Evolutionary conservation across 2,113 vertebrate genomes (phyloP).

Genomic region (Zosterops borbonicus): DNA sequence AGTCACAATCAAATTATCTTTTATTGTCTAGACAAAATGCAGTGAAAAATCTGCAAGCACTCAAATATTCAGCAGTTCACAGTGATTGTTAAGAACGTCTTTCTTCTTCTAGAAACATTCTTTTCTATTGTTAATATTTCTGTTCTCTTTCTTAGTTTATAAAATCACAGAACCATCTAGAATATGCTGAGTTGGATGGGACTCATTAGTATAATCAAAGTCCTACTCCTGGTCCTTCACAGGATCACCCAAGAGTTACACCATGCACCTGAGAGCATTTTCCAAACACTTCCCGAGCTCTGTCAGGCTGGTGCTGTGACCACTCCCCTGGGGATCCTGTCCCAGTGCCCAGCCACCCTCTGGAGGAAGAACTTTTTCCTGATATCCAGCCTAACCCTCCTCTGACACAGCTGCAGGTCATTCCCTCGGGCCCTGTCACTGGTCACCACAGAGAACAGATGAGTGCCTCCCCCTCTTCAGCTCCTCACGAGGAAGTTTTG

Average conservation of each 20-base stretch:
- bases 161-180: not conserved
- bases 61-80: not conserved
- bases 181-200: not conserved
- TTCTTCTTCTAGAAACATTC: not conserved
- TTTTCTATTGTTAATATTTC: not conserved
- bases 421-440: not conserved
- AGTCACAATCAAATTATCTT: not conserved
- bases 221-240: not conserved
- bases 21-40: not conserved
- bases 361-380: not conserved
- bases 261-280: accelerated
- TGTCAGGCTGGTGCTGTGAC: not conserved
- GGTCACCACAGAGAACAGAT: not conserved
- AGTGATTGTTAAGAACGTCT: not conserved
- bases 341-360: accelerated
- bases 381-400: not conserved
- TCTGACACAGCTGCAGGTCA: not conserved
- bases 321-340: not conserved
- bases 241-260: not conserved
- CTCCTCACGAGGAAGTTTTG: accelerated
- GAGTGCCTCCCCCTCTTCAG: not conserved
- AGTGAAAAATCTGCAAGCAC: not conserved
- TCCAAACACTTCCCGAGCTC: not conserved
- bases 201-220: not conserved
- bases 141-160: not conserved